These are phyloP conservation scores for Mandrillus leucophaeus DNA, from an alignment of 2,113 vertebrate species.

Conservation along the genomic window DNA sequence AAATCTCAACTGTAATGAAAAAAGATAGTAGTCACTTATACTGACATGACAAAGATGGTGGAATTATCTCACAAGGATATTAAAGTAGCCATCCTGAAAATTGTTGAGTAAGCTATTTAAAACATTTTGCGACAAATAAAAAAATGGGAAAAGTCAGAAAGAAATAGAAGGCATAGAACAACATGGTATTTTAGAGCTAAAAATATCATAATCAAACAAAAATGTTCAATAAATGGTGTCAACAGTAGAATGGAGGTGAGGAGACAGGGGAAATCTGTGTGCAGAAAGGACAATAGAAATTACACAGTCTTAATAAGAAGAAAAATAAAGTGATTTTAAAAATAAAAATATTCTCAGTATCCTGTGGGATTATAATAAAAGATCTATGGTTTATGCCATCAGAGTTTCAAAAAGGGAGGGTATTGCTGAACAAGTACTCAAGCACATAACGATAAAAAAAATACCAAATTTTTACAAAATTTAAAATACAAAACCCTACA, in stretches of 20 bases:
- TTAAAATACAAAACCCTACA: not conserved
- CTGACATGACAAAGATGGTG: not conserved
- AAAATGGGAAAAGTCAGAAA: not conserved
- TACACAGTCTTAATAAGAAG: not conserved
- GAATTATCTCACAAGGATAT: conserved; percentile 23
- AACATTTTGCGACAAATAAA: conserved; percentile 13
- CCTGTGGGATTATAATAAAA: not conserved
- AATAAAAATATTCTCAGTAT: not conserved
- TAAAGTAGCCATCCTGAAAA: conserved; percentile 4
- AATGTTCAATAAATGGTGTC: not conserved
- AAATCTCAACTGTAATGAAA: not conserved
- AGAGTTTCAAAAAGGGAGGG: not conserved
- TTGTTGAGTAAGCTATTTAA: conserved; percentile 17
- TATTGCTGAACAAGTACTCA: not conserved
- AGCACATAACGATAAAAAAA: not conserved
- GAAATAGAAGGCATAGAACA: not conserved
- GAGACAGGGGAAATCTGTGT: not conserved
- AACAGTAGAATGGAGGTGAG: not conserved
- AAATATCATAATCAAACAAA: conserved; percentile 19
- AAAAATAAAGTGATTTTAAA: not conserved
- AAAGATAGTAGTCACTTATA: not conserved
- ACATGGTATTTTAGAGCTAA: not conserved
- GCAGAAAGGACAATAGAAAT: conserved; percentile 6
- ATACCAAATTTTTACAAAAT: not conserved
- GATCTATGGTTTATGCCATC: not conserved